Base-by-base conservation (phyloP, 2,113 vertebrate species). In the Istiophorus platypterus region DNA sequence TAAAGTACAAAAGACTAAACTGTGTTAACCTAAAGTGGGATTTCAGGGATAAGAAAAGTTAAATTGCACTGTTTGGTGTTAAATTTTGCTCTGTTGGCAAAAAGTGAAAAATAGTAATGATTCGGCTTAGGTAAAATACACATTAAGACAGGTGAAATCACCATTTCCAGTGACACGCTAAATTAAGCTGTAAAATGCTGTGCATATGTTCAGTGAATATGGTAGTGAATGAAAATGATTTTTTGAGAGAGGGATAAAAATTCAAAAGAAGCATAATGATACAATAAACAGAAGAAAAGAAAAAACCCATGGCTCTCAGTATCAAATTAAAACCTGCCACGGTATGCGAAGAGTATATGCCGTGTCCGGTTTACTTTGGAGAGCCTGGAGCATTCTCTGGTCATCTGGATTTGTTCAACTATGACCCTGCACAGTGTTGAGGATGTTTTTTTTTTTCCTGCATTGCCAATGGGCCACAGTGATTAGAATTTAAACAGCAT, bases 381-480 rank as follows among this genome's bases (percentile, higher is more conserved):
- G 72, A 26, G 83, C 82, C 87, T 52, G 45, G 24, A 90, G 89
- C 90, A 75, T 86, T 92, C 86, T 79, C 78, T 81, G 69, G 78
- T 92, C 91, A 90, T 92, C 91, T 94, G 91, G 91, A 82, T 91
- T 91, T 75, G 81, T 92, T 94, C 89, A 92, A 76, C 85, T 82
- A 85, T 90, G 89, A 93, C 91, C 86, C 89, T 91, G 85, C 77
- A 63, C 64, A 86, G 81, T 84, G 82, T 94, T 91, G 79, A 81
- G 63, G 85, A 83, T 69, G 75, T 85, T 87, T 74, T 27, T 63
- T 69, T 57, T 64, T 75, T 78, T 75, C 63, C 54, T 41, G n/a
- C 27, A 57, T 17, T 79, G 85, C 78, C 75, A 85, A 81, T 77
- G 58, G 37, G 45, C 61, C 69, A 34, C 24, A 74, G 52, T 37